Evolutionary conservation across 2,113 vertebrate species (phyloP), one percentile per base, ranked within the genome.

Genomic region (Pterocles gutturalis): DNA sequence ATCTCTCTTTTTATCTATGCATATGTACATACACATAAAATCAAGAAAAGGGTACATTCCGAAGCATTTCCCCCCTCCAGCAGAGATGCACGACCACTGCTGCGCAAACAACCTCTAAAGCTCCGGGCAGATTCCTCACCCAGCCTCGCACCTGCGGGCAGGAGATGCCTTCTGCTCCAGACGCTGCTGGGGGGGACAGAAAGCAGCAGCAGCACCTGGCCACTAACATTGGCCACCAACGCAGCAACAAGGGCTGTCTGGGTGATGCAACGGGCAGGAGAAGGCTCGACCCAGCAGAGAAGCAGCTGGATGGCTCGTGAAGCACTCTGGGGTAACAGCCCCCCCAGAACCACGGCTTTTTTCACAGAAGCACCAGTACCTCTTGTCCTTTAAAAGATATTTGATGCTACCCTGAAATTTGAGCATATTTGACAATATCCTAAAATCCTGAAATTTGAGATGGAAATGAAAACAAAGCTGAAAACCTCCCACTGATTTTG

Each of bases 81-180:
- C 48, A 85, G 15, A 87, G 29, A 31, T 2, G 12, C 45, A 38
- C 43, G 20, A 43, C 22, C 33, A 33, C 2, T 0, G 57, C n/a
- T 41, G n/a, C 2, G 4, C 38, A 45, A 57, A 34, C 3, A 41
- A 18, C 34, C 28, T 6, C 6, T 7, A 17, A 25, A 65, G 34
- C 26, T 60, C 21, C 33, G 3, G 0, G 26, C 26, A 65, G 49
- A 43, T 26, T 22, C 36, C 38, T 53, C 34, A 16, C 5, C n/a
- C 45, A 38, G 65, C 28, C 43, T 43, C 0, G 0, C 2, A 7
- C 26, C 61, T 16, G 8, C 0, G 0, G 16, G 7, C 17, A 11
- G 3, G 3, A 6, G 36, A 67, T 2, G 3, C 29, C n/a, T 53
- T 31, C 38, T 29, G 61, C 58, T 54, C 36, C 29, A 26, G 6